phyloP scores from a whole-genome alignment of 2,797 vertebrate species.

The Brachymystax lenok region DNA sequence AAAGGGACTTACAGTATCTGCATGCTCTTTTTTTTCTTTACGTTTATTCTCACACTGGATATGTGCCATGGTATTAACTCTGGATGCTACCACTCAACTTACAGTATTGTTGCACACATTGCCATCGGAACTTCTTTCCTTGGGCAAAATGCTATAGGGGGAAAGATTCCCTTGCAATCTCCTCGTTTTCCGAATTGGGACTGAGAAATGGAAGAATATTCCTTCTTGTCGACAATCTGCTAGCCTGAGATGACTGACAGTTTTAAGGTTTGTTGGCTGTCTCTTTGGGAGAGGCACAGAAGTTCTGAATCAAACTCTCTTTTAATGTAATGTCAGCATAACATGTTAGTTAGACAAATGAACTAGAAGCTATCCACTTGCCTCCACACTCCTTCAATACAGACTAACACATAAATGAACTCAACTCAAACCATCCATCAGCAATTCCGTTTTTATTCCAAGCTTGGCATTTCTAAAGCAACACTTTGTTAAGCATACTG shows the following conservation, averaged over 20 bases:
- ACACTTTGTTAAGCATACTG: conserved; percentile 51
- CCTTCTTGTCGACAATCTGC: conserved; percentile 71
- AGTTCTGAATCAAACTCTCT: conserved; percentile 70
- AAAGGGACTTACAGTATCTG: not conserved
- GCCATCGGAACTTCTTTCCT: conserved; percentile 50
- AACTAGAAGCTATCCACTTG: conserved; percentile 43
- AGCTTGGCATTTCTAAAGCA: conserved; percentile 20
- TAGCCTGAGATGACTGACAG: conserved; percentile 51
- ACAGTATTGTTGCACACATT: conserved; percentile 41
- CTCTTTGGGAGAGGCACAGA: conserved; percentile 70
- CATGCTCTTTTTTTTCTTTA: not conserved
- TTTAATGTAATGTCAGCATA: conserved; percentile 71
- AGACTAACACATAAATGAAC: conserved; percentile 67
- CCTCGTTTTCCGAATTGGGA: conserved; percentile 64
- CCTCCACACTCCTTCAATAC: conserved; percentile 44
- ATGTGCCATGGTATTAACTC: conserved; percentile 32
- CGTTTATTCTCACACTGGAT: conserved; percentile 14
- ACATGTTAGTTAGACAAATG: conserved; percentile 26
- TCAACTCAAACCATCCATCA: not conserved
- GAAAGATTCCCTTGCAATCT: conserved; percentile 63
- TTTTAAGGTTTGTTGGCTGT: conserved; percentile 57
- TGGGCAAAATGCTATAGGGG: conserved; percentile 59
- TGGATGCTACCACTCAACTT: conserved; percentile 39
- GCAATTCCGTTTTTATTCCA: too few species aligned
- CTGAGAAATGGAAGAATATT: conserved; percentile 67